Evolutionary conservation across 2,113 vertebrate species (phyloP).

Genomic region (Callaeas wilsoni): DNA sequence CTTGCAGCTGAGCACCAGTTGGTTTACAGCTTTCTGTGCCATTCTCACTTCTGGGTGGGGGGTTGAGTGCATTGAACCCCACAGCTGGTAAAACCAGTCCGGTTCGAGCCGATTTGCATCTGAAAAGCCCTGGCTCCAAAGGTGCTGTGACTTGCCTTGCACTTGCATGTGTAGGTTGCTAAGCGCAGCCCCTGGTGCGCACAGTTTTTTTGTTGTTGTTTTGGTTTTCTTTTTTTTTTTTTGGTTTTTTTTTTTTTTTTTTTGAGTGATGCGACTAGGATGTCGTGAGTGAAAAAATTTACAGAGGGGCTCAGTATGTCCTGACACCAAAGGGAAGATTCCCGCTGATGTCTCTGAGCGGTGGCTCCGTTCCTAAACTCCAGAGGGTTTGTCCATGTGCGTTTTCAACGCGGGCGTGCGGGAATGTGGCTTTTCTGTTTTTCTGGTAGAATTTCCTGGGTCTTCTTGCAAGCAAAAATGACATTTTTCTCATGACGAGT

Average conservation of each 20-base stretch:
- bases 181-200: neutral
- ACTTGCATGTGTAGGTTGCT: conserved; percentile 33
- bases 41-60: conserved; percentile 47
- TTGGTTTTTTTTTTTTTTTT: neutral
- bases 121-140: conserved; percentile 29
- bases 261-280: neutral
- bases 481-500: neutral
- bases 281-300: neutral
- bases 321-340: neutral
- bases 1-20: conserved; percentile 62
- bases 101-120: conserved; percentile 27
- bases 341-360: rapidly evolving
- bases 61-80: conserved; percentile 48
- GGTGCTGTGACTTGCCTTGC: conserved; percentile 36
- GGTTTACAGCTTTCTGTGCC: conserved; percentile 53
- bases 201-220: neutral
- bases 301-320: neutral
- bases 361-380: rapidly evolving
- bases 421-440: neutral
- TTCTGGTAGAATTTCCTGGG: neutral
- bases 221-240: too few relatives aligned
- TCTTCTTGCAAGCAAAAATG: neutral
- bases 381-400: neutral
- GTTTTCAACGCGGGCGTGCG: rapidly evolving
- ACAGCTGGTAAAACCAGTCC: conserved; percentile 53